phyloP scores from a whole-genome alignment of 2,797 vertebrate genomes.

The Enteromius mattozi region DNA sequence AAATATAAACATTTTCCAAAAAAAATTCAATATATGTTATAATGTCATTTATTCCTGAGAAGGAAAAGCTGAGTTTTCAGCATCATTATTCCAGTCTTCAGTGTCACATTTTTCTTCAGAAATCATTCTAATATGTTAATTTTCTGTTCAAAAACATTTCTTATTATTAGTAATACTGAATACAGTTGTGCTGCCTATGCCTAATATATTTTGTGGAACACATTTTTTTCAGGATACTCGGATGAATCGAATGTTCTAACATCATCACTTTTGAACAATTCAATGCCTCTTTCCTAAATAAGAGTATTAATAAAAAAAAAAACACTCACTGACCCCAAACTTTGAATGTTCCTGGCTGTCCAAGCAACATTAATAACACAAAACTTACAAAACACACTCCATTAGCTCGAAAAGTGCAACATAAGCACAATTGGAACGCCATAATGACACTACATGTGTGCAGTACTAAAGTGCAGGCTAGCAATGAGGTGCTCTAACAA shows the following conservation, averaged over 20 bases:
- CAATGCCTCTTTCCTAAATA: background rate
- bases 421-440: background rate
- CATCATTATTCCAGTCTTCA: background rate
- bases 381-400: background rate
- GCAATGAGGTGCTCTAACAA: conserved; percentile 12
- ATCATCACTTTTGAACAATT: background rate
- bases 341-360: background rate
- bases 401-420: background rate
- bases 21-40: too few species aligned
- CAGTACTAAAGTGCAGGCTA: conserved; percentile 2
- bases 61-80: background rate
- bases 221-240: background rate
- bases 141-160: background rate
- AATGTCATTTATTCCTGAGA: background rate
- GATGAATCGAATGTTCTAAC: background rate
- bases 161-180: background rate
- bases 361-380: conserved; percentile 2
- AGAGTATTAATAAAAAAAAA: background rate
- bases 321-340: background rate
- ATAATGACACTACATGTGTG: conserved; percentile 1
- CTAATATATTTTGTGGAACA: background rate
- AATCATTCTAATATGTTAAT: background rate
- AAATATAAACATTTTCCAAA: background rate
- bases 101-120: background rate
- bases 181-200: background rate